Evolutionary conservation across 2,888 invertebrate species (phyloP), one percentile per base, ranked within the genome.

Genomic region (Drosophila neonasuta): DNA sequence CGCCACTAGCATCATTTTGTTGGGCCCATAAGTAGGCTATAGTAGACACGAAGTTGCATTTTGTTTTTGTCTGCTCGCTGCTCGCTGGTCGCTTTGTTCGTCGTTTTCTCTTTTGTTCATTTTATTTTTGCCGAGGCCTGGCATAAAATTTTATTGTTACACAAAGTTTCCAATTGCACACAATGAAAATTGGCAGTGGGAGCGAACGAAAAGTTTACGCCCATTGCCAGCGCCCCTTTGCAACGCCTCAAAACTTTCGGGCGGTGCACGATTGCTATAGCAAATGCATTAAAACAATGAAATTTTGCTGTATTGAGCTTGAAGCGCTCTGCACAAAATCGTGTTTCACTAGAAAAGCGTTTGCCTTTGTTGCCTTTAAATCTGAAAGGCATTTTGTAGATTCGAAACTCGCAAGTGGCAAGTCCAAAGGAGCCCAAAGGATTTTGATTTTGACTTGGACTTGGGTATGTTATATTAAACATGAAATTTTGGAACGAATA

Each of bases 151-250:
- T 77, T 80, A 78, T 78, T 78, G 74, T 80, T 74, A 68, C 78
- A 77, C 57, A 80, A 78, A 78, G 80, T 78, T 78, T 77, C 66
- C 80, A 71, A 77, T 71, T 68, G 68, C 68, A 77, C 78, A 80
- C 80, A 80, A 80, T 68, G 68, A 51, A 62, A 57, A 56, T 68
- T 56, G 52, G 36, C 52, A 61, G 36, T 9, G 32, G 15, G 41
- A 36, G 44, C 24, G n/a, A 32, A 44, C 0, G 32, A 51, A 77
- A 71, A 71, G 67, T 78, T 76, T 65, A 52, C 51, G 59, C 62
- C 63, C 62, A 55, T 7, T 44, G 52, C 17, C 24, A 61, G 60
- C 52, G 60, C 64, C 67, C 67, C 58, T n/a, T 8, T 52, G 63
- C 55, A 71, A 71, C 65, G 68, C 76, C 77, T 56, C 60, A n/a